Evolutionary conservation across 2,113 vertebrate species (phyloP), one percentile per base, ranked within the genome.

Genomic region (Phylloscopus whistleri): DNA sequence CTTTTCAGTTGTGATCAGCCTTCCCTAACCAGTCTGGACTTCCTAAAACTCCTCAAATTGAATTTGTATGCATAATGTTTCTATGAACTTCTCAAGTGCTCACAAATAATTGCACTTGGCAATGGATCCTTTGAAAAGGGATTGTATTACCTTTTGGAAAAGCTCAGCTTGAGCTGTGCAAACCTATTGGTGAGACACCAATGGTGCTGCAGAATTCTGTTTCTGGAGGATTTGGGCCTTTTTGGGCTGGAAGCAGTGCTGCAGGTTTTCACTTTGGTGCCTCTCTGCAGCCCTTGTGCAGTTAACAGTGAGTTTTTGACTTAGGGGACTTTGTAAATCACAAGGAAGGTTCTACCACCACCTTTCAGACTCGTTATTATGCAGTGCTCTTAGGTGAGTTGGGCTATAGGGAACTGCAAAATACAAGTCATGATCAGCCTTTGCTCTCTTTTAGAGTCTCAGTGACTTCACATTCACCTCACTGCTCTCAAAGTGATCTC

Each of bases 91-190:
- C 89, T 97, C 93, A 82, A 96, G 94, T 84, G 95, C 92, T 97
- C 91, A 64, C 96, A 96, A 93, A 96, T 97, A 90, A 97, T 98
- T 97, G 91, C 96, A 95, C 94, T 98, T 97, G 96, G 97, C 97
- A 98, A 94, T 89, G 70, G 43, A 84, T 75, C 82, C 93, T 97
- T 98, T 98, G 97, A 98, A 98, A 97, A 97, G 92, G 94, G 97
- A 97, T 98, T 97, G 96, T 96, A 85, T 98, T 97, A 98, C 98
- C 63, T 87, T 98, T 97, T 96, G 97, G 97, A 98, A 98, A 97
- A 97, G 93, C 69, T 93, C 68, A 70, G 43, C 81, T 92, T 98
- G 97, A 97, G 95, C 98, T 97, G 70, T 95, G 89, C 97, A 98
- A 97, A 95, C 77, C 94, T 94, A n/a, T 74, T 97, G 93, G 89